phyloP scores from a whole-genome alignment of 1,140 invertebrate species.

The Caenorhabditis latens region DNA sequence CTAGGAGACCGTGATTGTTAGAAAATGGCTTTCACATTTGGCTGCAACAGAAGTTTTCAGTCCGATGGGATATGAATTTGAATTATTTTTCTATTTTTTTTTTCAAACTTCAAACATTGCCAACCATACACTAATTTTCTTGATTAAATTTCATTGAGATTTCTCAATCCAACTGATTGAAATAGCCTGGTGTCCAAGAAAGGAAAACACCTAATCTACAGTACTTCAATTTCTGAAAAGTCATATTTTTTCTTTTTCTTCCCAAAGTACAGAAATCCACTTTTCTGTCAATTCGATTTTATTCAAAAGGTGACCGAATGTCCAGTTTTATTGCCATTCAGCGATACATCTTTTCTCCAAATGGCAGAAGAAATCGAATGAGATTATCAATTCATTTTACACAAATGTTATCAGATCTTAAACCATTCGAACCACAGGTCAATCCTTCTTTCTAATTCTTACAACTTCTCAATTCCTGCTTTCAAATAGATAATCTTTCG shows the following conservation, averaged over 20 bases:
- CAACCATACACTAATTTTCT: too few species aligned
- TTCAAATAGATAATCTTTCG: background rate
- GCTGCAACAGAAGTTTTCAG: too few species aligned
- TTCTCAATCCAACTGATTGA: too few species aligned
- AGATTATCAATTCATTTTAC: background rate
- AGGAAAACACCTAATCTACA: too few species aligned
- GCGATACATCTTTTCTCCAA: background rate
- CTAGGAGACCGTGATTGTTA: too few species aligned
- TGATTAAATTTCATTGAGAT: too few species aligned
- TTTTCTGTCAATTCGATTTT: background rate
- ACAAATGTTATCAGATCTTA: background rate
- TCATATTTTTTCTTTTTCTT: background rate
- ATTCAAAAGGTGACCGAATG: constrained; percentile 16
- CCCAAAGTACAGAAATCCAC: background rate
- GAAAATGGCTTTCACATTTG: background rate
- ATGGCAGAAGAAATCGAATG: background rate
- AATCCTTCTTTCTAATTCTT: too few species aligned
- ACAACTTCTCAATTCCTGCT: background rate
- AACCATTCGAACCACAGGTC: background rate
- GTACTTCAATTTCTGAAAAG: background rate
- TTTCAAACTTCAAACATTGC: too few species aligned
- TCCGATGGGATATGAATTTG: too few species aligned
- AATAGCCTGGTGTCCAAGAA: too few species aligned
- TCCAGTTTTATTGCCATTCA: constrained; percentile 31
- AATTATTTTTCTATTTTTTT: too few species aligned